These are phyloP conservation scores for Lepeophtheirus salmonis DNA, from an alignment of 1,140 invertebrate species.

Conservation along the genomic window DNA sequence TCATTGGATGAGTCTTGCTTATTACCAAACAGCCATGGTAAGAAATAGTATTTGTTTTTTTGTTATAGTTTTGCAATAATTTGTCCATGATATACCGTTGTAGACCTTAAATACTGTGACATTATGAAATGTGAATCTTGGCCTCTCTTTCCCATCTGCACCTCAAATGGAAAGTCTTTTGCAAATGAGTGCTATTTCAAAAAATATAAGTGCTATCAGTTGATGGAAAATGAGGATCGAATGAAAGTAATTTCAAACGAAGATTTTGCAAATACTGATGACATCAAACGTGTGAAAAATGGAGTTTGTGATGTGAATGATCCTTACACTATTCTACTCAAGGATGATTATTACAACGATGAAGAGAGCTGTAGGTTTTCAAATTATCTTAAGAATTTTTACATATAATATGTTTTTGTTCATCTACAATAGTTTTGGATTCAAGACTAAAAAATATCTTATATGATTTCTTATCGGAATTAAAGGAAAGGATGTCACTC, in stretches of 20 bases:
- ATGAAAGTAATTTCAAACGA: not conserved
- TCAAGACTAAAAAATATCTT: not conserved
- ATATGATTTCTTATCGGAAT: not conserved
- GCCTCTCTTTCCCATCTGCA: slow-evolving; percentile 61
- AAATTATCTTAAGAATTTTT: not conserved
- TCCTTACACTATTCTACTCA: not conserved
- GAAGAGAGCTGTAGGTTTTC: not conserved
- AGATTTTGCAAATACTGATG: not conserved
- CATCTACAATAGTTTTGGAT: not conserved
- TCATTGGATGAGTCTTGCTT: slow-evolving; percentile 35
- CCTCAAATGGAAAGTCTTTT: slow-evolving; percentile 64
- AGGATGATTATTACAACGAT: not conserved
- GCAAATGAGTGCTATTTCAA: slow-evolving; percentile 59
- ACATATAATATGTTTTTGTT: not conserved
- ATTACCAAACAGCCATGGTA: not conserved
- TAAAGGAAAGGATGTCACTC: not conserved
- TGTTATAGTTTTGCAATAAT: too few species aligned
- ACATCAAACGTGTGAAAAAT: not conserved
- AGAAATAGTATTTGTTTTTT: too few species aligned
- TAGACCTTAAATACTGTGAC: slow-evolving; percentile 49
- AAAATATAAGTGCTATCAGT: not conserved
- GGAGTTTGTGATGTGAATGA: not conserved
- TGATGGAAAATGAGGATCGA: not conserved
- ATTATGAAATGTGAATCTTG: slow-evolving; percentile 56
- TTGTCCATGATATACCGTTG: too few species aligned